Base-by-base conservation (phyloP, 2,888 invertebrate genomes). In the Tricholauxania praeusta region DNA sequence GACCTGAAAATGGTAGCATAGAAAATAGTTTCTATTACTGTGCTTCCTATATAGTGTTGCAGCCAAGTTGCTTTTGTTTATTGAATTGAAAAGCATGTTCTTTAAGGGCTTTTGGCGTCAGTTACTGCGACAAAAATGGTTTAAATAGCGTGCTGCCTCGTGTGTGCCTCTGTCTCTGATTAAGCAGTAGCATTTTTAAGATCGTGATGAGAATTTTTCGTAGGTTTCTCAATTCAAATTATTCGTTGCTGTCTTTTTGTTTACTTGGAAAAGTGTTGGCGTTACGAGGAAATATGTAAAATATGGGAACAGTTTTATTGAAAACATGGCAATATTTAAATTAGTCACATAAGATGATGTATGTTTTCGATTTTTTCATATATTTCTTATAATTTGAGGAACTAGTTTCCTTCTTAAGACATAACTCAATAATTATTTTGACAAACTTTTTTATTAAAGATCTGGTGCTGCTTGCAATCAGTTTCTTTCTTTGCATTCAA, bases 81-180 rank as follows among this genome's bases (percentile, higher is more conserved):
- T 32, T 57, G 57, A 17, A 8, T 57, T 28, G 28, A 57, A 39
- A 39, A 39, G 14, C 28, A 28, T 57, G 28, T 57, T 57, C 22
- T 57, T 57, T 57, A 22, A 57, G 57, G 57, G 57, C 57, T 57
- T 55, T 70, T 52, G 63, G 70, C 70, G 52, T 70, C 70, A 55
- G 62, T 70, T 59, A 70, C 53, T 70, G 70, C 70, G 70, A 70
- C 70, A 70, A 70, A 53, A 70, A 70, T 70, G 70, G 70, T 70
- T 70, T 70, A 70, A 70, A 63, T 70, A 63, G 47, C 22, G 32
- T 12, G 48, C 57, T 57, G 60, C 28, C 3, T 3, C 4, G 3
- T 28, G 28, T 12, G 53, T 55, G 17, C 19, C 53, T 62, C 53
- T 63, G 52, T 15, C 68, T 47, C 53, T 62, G 70, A 70, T 70